Evolutionary conservation across 1,140 invertebrate species (phyloP).

Genomic region (Drosophila burlai): DNA sequence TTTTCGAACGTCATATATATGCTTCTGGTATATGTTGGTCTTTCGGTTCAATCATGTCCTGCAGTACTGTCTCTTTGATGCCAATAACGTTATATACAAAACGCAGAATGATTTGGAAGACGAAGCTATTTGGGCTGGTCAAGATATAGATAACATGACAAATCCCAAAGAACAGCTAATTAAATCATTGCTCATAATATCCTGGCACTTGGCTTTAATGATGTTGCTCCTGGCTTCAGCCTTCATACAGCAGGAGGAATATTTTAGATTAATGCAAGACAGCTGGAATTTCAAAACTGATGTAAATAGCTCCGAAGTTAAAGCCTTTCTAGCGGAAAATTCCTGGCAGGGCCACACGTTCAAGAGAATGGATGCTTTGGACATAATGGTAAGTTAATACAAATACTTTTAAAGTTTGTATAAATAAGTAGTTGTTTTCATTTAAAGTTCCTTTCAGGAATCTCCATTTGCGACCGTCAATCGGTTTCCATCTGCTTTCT

Average conservation of each 20-base stretch:
- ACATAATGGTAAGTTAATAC: conserved; percentile 24
- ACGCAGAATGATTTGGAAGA: conserved; percentile 23
- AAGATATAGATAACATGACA: not conserved
- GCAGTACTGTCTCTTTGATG: conserved; percentile 11
- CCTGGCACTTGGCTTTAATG: conserved; percentile 35
- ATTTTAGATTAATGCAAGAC: conserved; percentile 5
- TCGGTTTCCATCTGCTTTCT: conserved; percentile 26
- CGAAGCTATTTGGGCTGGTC: conserved; percentile 39
- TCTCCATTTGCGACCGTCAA: conserved; percentile 15
- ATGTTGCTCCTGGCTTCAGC: conserved; percentile 44
- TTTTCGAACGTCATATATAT: conserved; percentile 34
- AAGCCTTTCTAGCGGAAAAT: not conserved
- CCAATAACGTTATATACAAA: conserved; percentile 22
- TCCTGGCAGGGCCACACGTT: not conserved
- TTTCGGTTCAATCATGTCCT: conserved; percentile 18
- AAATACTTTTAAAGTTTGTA: not conserved
- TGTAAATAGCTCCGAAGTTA: conserved; percentile 1
- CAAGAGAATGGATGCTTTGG: conserved; percentile 20
- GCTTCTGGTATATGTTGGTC: conserved; percentile 3
- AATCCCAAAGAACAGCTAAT: not conserved
- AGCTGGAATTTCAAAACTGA: conserved; percentile 28
- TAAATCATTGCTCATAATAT: conserved; percentile 4
- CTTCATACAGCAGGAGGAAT: conserved; percentile 33
- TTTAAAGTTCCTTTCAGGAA: conserved; percentile 28
- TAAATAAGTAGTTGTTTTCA: not conserved